phyloP scores from a whole-genome alignment of 92 coral and sea anemone species.

The Zoanthus sansibaricus region DNA sequence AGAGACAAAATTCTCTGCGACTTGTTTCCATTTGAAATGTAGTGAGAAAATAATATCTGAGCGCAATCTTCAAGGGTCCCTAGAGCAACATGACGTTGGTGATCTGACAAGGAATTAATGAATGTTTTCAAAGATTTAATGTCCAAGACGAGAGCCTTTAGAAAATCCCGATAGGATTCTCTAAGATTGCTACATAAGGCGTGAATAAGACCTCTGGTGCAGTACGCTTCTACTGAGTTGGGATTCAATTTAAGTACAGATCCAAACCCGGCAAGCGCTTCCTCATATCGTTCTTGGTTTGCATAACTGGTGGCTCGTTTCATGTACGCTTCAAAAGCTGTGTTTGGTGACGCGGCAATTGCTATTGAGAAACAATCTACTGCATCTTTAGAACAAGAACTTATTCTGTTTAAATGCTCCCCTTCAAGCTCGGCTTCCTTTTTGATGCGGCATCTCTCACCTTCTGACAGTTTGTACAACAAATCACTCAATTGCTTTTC shows the following conservation, averaged over 20 bases:
- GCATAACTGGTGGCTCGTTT: slow-evolving; percentile 68
- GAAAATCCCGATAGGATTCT: slow-evolving; percentile 73
- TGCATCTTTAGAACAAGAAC: slow-evolving; percentile 43
- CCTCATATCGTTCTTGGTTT: slow-evolving; percentile 39
- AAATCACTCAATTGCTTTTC: slow-evolving; percentile 73
- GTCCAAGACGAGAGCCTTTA: slow-evolving; percentile 70
- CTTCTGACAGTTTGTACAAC: slow-evolving; percentile 60
- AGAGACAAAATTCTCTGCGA: slow-evolving; percentile 79
- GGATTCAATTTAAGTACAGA: slow-evolving; percentile 61
- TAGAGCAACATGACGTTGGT: slow-evolving; percentile 58
- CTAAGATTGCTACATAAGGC: slow-evolving; percentile 40
- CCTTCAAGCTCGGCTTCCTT: slow-evolving; percentile 85
- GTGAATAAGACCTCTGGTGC: slow-evolving; percentile 63
- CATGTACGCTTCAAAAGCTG: slow-evolving; percentile 64
- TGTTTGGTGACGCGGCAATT: slow-evolving; percentile 68
- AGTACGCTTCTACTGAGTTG: slow-evolving; percentile 59
- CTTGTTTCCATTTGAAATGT: slow-evolving; percentile 67
- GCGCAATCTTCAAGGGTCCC: slow-evolving; percentile 77
- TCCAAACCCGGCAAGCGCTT: slow-evolving; percentile 67
- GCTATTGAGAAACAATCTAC: slow-evolving; percentile 71
- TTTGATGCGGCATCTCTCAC: slow-evolving; percentile 66
- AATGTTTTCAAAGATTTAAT: slow-evolving; percentile 64
- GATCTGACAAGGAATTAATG: slow-evolving; percentile 68
- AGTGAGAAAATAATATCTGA: slow-evolving; percentile 79
- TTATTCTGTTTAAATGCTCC: slow-evolving; percentile 45